phyloP scores from a whole-genome alignment of 30 jellyfish, hydroid and myxozoan species.

The Hydractinia symbiolongicarpus region DNA sequence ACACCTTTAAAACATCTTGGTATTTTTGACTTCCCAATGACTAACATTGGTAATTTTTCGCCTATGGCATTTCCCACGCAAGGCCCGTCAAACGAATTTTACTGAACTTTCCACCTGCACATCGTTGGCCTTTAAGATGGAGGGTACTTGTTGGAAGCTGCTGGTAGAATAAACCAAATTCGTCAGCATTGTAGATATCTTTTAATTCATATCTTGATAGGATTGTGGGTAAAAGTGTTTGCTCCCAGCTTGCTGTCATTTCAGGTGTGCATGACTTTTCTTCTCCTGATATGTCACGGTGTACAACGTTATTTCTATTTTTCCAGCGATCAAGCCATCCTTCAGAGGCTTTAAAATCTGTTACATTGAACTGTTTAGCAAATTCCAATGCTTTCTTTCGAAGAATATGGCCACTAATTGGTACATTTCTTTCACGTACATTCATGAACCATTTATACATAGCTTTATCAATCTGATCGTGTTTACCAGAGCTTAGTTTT shows the following conservation, averaged over 20 bases:
- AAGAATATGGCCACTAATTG: conserved; percentile 29
- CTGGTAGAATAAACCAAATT: conserved; percentile 40
- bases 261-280: conserved; percentile 49
- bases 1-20: conserved; percentile 50
- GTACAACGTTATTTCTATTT: conserved; percentile 23
- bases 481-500: conserved; percentile 21
- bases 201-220: conserved; percentile 32
- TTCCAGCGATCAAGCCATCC: conserved; percentile 62
- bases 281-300: conserved; percentile 31
- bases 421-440: conserved; percentile 36
- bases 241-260: conserved; percentile 52
- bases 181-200: conserved; percentile 37
- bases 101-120: conserved; percentile 44
- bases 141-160: conserved; percentile 30
- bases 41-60: conserved; percentile 35
- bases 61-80: conserved; percentile 45
- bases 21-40: conserved; percentile 42
- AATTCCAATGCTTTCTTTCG: conserved; percentile 35
- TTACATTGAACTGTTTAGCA: conserved; percentile 33
- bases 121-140: conserved; percentile 17
- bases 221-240: conserved; percentile 34
- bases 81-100: conserved; percentile 25
- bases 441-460: conserved; percentile 27
- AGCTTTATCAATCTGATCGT: conserved; percentile 26
- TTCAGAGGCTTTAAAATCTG: conserved; percentile 42